phyloP scores from a whole-genome alignment of 2,888 invertebrate species.

The Anthophora plumipes region DNA sequence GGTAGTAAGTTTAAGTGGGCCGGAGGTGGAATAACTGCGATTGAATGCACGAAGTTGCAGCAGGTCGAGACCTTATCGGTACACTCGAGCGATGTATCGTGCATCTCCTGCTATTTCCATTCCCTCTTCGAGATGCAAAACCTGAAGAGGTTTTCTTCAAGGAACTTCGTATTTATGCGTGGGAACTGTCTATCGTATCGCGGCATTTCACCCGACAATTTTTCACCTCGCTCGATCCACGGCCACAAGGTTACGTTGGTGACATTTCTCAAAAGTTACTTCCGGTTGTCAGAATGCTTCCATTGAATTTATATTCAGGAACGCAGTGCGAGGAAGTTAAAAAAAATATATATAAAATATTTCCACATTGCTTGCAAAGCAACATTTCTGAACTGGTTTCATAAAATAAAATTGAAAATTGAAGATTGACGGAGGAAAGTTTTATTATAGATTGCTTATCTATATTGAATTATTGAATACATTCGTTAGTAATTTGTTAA shows the following conservation, averaged over 20 bases:
- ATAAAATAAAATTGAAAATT: too few relatives aligned
- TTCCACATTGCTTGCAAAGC: too few relatives aligned
- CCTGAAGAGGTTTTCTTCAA: conserved; percentile 38
- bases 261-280: neutral
- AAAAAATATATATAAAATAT: too few relatives aligned
- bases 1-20: conserved; percentile 64
- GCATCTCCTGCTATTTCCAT: conserved; percentile 61
- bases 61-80: conserved; percentile 77
- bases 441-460: too few relatives aligned
- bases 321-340: too few relatives aligned
- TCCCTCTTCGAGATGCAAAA: conserved; percentile 44
- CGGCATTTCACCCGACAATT: neutral
- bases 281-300: neutral
- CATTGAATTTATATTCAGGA: neutral
- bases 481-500: too few relatives aligned
- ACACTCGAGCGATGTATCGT: conserved; percentile 56
- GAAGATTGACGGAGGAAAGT: too few relatives aligned
- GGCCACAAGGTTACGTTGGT: conserved; percentile 7
- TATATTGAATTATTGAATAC: too few relatives aligned
- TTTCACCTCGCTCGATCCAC: neutral
- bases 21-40: conserved; percentile 64
- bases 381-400: too few relatives aligned
- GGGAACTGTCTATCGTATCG: conserved; percentile 30
- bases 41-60: conserved; percentile 74
- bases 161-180: conserved; percentile 42